Percentiles rank a stretch among this genome's conserved stretches.
Conservation (phyloP, 1,140 invertebrate species). For the Palaemon carinicauda region DNA sequence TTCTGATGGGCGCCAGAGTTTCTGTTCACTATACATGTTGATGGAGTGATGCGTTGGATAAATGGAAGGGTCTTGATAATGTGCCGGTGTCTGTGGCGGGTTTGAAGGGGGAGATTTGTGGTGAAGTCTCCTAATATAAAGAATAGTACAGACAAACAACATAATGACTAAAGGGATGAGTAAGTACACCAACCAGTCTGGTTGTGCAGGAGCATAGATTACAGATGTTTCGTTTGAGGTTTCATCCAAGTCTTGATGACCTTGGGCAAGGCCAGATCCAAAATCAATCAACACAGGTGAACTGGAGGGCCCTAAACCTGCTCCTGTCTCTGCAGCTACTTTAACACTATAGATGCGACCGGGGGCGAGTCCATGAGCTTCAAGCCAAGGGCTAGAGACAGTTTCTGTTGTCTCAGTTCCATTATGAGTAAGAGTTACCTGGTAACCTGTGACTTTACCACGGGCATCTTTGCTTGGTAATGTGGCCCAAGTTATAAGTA, state of each 20-base stretch:
- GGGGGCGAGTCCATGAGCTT: constrained; percentile 26
- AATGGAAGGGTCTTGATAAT: constrained; percentile 35
- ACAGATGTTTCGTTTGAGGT: constrained; percentile 19
- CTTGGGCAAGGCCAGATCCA: neutral
- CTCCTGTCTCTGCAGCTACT: constrained; percentile 52
- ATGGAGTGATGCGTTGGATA: constrained; percentile 45
- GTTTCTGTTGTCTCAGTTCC: constrained; percentile 32
- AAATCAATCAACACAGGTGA: constrained; percentile 39
- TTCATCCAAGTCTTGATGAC: neutral
- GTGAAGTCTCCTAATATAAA: constrained; percentile 45
- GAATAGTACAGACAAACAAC: constrained; percentile 37
- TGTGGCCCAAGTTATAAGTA: constrained; percentile 46
- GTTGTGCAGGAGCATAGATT: constrained; percentile 47
- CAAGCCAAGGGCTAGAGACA: constrained; percentile 50
- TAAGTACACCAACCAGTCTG: constrained; percentile 55
- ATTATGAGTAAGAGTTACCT: constrained; percentile 43
- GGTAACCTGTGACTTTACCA: constrained; percentile 50
- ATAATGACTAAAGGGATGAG: constrained; percentile 46
- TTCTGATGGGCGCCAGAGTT: constrained; percentile 52
- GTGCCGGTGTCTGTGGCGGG: constrained; percentile 18
- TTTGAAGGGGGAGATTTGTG: constrained; percentile 40
- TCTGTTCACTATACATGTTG: constrained; percentile 57
- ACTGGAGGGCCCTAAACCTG: constrained; percentile 50
- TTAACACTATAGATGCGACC: constrained; percentile 47
- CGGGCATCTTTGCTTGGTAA: constrained; percentile 30